Base-by-base conservation (phyloP, 1,140 invertebrate species). In the Zaprionus taronus region DNA sequence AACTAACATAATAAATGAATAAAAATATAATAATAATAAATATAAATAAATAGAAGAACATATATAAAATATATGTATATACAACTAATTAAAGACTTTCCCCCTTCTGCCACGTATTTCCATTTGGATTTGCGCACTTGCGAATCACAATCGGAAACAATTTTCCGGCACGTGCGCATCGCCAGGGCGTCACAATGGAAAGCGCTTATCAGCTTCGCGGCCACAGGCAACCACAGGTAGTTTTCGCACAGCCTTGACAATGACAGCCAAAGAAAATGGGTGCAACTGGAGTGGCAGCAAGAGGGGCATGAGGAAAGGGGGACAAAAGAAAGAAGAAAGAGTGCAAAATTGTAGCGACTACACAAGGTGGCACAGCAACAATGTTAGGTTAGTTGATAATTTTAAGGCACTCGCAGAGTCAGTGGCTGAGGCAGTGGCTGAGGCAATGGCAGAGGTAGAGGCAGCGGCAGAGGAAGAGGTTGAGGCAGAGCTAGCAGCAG, bases 211-310 rank as follows among this genome's bases (percentile, higher is more conserved):
- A 47, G 65, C 55, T 44, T 20, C 7, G n/a, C 20, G 47, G 22
- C 20, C 17, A 49, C 47, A 51, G 47, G 47, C 5, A 51, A 80
- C 72, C 72, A 67, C 84, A 90, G 84, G 79, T 89, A 81, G 85
- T 84, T 89, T 81, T 80, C 58, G 72, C 72, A 76, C 75, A 84
- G 84, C 84, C 84, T 89, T 89, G 84, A 89, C 84, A 89, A 90
- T 89, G 84, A 84, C 84, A 90, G 66, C 72, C 41, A 84, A 86
- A 77, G 60, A 81, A 79, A 87, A 75, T 80, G 76, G 71, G 68
- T 67, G 79, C 66, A 49, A 53, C 38, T 9, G 28, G 7, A 28
- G 28, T 28, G 28, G 6, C 28, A 47, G 5, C 7, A 22, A 61
- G 44, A 38, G 66, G 44, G 31, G 26, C 12, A 44, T 56, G 51